Evolutionary conservation across 2,888 invertebrate species (phyloP).

Genomic region (Neoascia interrupta): DNA sequence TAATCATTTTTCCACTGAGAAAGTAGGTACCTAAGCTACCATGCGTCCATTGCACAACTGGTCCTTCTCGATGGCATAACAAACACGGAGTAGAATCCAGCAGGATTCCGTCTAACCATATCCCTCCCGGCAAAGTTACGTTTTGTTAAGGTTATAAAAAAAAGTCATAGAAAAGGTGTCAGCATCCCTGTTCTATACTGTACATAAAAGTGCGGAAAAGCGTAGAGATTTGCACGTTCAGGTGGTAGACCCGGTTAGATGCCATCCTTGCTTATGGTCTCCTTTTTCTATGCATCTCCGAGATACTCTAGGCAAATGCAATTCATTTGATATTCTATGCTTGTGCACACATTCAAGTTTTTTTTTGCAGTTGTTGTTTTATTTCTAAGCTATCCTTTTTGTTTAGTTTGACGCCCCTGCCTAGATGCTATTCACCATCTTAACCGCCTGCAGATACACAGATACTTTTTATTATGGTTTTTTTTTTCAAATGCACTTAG

Average conservation of each 20-base stretch:
- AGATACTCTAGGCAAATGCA: conserved; percentile 58
- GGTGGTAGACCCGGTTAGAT: conserved; percentile 44
- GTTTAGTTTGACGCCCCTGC: conserved; percentile 32
- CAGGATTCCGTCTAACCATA: too few relatives aligned
- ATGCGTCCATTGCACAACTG: too few relatives aligned
- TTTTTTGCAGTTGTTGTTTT: conserved; percentile 24
- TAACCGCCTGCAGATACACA: conserved; percentile 58
- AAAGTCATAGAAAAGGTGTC: conserved; percentile 60
- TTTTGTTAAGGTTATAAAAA: conserved; percentile 44
- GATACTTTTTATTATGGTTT: conserved; percentile 55
- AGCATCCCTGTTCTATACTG: conserved; percentile 10
- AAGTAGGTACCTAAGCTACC: too few relatives aligned
- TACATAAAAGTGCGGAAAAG: conserved; percentile 59
- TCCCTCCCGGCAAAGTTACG: too few relatives aligned
- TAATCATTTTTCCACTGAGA: too few relatives aligned
- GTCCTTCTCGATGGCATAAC: too few relatives aligned
- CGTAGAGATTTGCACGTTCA: conserved; percentile 30
- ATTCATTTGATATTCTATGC: conserved; percentile 66
- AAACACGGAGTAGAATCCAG: too few relatives aligned
- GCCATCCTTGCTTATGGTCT: conserved; percentile 21
- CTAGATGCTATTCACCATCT: conserved; percentile 16
- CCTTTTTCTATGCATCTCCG: conserved; percentile 40
- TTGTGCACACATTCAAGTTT: conserved; percentile 44
- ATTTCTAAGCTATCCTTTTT: conserved; percentile 52
- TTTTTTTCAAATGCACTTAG: conserved; percentile 76